Evolutionary conservation across 2,888 invertebrate species (phyloP).

Genomic region (Himalopsyche japonica): DNA sequence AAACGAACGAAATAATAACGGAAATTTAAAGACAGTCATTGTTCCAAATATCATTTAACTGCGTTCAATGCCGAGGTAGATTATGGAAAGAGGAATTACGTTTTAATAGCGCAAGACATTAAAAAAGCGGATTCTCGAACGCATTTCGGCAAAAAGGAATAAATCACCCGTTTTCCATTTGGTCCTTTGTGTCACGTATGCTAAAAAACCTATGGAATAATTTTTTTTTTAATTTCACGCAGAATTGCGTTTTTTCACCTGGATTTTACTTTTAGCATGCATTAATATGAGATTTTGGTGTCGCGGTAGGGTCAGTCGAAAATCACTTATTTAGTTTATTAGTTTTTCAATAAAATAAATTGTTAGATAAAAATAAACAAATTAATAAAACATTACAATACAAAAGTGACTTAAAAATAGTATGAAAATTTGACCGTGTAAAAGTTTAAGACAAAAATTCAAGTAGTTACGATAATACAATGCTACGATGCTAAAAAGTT

Average conservation of each 20-base stretch:
- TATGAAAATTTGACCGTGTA: too few species aligned
- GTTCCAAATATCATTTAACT: background rate
- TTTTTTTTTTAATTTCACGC: slow-evolving; percentile 5
- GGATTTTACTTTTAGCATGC: slow-evolving; percentile 1
- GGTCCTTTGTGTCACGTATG: slow-evolving; percentile 2
- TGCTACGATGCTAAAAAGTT: too few species aligned
- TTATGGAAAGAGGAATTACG: background rate
- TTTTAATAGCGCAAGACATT: background rate
- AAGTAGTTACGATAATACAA: too few species aligned
- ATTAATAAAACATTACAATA: too few species aligned
- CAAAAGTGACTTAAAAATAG: too few species aligned
- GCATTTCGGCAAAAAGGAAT: background rate
- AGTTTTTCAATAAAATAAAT: too few species aligned
- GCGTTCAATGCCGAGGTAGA: background rate
- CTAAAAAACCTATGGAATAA: background rate
- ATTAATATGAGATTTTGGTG: background rate
- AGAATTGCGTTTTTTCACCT: slow-evolving; percentile 4
- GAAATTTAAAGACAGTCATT: background rate
- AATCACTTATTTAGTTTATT: too few species aligned
- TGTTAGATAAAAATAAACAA: too few species aligned
- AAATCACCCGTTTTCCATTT: background rate
- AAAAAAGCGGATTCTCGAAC: background rate
- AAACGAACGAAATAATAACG: background rate
- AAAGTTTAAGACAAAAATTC: too few species aligned
- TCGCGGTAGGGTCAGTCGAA: background rate